These are phyloP conservation scores for Allacma fusca DNA, from an alignment of 2,888 invertebrate species.

Conservation along the genomic window DNA sequence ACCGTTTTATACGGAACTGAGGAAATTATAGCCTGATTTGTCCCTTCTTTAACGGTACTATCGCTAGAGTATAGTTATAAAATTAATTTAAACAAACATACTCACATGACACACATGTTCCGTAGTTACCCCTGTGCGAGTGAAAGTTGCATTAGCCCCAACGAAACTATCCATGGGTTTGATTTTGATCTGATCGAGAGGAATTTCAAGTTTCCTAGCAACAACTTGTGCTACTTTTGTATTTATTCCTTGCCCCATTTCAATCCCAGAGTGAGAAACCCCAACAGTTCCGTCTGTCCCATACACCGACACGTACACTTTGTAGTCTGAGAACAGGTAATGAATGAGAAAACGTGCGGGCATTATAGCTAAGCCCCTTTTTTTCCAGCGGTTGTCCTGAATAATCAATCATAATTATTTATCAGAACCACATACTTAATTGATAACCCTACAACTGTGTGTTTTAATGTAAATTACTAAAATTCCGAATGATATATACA, in stretches of 20 bases:
- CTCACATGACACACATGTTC: slow-evolving; percentile 63
- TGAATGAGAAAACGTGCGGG: slow-evolving; percentile 69
- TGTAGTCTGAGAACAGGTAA: slow-evolving; percentile 67
- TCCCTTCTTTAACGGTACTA: too few relatives aligned
- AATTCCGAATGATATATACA: too few relatives aligned
- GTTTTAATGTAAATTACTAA: too few relatives aligned
- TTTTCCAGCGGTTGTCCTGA: slow-evolving; percentile 58
- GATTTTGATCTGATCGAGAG: slow-evolving; percentile 63
- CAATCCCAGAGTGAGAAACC: slow-evolving; percentile 65
- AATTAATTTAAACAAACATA: too few relatives aligned
- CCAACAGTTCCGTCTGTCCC: slow-evolving; percentile 65
- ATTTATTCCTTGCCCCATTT: slow-evolving; percentile 67
- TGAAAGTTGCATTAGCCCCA: slow-evolving; percentile 62
- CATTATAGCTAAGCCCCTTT: slow-evolving; percentile 54
- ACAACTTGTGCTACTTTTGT: slow-evolving; percentile 65
- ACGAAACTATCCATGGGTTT: slow-evolving; percentile 63
- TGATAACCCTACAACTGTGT: too few relatives aligned
- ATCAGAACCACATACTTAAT: not conserved
- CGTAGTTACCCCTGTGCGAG: slow-evolving; percentile 63
- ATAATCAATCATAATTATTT: slow-evolving; percentile 1
- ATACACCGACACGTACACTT: slow-evolving; percentile 72
- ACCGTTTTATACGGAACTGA: not conserved
- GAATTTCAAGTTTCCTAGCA: slow-evolving; percentile 64
- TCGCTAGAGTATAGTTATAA: too few relatives aligned
- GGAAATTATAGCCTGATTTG: too few relatives aligned